Evolutionary conservation across 2,888 invertebrate genomes (phyloP).

Genomic region (Notodonta ziczac): DNA sequence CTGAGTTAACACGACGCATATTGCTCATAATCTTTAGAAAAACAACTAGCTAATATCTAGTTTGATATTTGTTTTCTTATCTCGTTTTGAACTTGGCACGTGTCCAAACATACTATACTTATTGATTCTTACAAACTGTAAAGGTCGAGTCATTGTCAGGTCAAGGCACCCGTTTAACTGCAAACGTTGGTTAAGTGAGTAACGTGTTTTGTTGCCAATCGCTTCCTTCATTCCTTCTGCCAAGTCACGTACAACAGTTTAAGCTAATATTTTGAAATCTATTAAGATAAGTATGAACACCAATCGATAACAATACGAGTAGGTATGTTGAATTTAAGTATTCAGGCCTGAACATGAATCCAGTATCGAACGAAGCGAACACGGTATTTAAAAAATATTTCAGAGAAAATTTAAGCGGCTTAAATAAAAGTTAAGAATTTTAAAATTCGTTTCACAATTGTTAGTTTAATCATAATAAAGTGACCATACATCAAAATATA

Average conservation of each 20-base stretch:
- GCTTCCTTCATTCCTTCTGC: conserved; percentile 30
- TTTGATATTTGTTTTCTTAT: neutral
- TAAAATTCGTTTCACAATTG: too few species aligned
- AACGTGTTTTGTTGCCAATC: conserved; percentile 11
- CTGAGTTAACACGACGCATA: too few species aligned
- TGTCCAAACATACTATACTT: neutral
- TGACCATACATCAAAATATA: too few species aligned
- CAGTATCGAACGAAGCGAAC: neutral
- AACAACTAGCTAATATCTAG: too few species aligned
- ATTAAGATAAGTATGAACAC: conserved; percentile 26
- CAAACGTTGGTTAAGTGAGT: conserved; percentile 17
- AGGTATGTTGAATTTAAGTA: neutral
- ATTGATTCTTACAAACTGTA: conserved; percentile 12
- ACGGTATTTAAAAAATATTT: neutral
- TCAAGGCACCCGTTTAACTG: conserved; percentile 36
- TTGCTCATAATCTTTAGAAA: too few species aligned
- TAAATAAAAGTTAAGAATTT: too few species aligned
- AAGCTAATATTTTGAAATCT: conserved; percentile 18
- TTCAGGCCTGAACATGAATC: too few species aligned
- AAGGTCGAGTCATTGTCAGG: conserved; percentile 28
- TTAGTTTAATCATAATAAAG: too few species aligned
- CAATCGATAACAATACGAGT: neutral
- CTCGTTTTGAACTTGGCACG: conserved; percentile 1
- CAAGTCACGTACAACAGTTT: conserved; percentile 28
- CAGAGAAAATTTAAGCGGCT: too few species aligned